Evolutionary conservation across 2,113 vertebrate genomes (phyloP).

Genomic region (Siniperca chuatsi): DNA sequence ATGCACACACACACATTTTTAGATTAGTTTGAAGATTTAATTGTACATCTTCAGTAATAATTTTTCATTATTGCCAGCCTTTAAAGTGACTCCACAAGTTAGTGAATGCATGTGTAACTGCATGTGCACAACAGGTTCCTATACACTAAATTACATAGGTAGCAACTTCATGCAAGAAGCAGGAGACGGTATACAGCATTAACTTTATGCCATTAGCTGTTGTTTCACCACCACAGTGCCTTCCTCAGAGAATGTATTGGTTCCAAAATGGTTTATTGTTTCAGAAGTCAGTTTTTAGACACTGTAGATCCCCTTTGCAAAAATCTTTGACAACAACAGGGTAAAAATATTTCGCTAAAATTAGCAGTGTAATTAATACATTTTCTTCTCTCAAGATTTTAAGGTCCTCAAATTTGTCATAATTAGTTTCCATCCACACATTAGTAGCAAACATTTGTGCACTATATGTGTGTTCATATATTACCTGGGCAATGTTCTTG

Average conservation of each 20-base stretch:
- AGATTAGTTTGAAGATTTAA: background rate
- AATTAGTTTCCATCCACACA: background rate
- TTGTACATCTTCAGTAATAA: background rate
- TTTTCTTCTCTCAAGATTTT: background rate
- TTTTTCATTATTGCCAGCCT: background rate
- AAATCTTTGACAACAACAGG: background rate
- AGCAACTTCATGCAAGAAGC: background rate
- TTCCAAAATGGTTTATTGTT: background rate
- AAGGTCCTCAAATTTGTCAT: background rate
- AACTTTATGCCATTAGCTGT: background rate
- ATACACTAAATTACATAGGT: background rate
- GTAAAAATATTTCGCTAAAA: background rate
- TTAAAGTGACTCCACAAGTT: background rate
- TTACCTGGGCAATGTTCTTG: conserved; percentile 99
- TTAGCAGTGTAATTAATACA: background rate
- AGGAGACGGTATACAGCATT: background rate
- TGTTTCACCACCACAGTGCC: background rate
- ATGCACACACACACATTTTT: no score
- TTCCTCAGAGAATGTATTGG: background rate
- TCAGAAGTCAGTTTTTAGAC: no score
- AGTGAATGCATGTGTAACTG: background rate
- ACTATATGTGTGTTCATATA: conserved; percentile 24
- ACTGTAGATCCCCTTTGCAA: background rate
- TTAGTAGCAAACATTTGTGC: background rate
- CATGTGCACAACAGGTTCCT: background rate